Base-by-base conservation (phyloP, 2,888 invertebrate genomes). In the Chrysolina oricalcia region DNA sequence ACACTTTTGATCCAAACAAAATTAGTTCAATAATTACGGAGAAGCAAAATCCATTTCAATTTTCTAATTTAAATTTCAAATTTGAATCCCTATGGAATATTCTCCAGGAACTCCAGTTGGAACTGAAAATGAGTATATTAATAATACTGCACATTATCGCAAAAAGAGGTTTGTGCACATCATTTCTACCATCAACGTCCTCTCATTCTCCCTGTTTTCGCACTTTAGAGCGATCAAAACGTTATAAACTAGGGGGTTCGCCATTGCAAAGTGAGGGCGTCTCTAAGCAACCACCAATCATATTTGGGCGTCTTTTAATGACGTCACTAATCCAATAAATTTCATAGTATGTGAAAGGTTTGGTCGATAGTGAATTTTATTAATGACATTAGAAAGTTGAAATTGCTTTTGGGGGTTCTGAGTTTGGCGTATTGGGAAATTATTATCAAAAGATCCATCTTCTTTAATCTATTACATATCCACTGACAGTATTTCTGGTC, bases 241-340 rank as follows among this genome's bases (percentile, higher is more conserved):
- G 70, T 69, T 59, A 59, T 76, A 74, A 74, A 78, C 68, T 48
- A 72, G 70, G 78, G 85, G 83, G 84, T 84, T 82, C 86, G 87
- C 87, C 87, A 87, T 87, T 87, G 85, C 84, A 83, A 85, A 85
- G 82, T 83, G 75, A 85, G 87, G 88, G 88, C 87, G 88, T 88
- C 86, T 87, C 88, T 87, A 87, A 84, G 87, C 87, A 87, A 87
- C 88, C 83, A 84, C 88, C 88, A 88, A 88, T 88, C 87, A 87
- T 87, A 86, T 84, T 85, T 71, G 80, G 82, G 85, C 87, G 87
- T 85, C 87, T 84, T 83, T 85, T 83, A 73, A 84, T 86, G 87
- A 87, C 87, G 87, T 87, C 87, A 86, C 84, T 82, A 82, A 82
- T 84, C 81, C 83, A 81, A 86, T 85, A 85, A 86, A 84, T 84